phyloP scores from a whole-genome alignment of 2,113 vertebrate species.

The Oryctolagus cuniculus region DNA sequence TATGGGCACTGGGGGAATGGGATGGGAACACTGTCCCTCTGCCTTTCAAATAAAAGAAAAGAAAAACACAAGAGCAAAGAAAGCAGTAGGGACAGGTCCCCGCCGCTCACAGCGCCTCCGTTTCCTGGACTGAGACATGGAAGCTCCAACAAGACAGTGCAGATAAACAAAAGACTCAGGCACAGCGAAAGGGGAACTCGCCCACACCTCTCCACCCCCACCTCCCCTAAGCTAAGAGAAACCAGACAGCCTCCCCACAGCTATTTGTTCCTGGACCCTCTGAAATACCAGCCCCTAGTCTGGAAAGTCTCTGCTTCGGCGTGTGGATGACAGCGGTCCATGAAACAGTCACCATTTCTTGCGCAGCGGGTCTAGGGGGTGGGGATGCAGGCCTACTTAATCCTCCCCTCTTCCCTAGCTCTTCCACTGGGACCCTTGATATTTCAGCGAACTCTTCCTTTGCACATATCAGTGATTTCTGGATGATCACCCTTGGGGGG shows the following conservation, averaged over 20 bases:
- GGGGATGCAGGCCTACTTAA: background rate
- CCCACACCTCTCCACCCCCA: background rate
- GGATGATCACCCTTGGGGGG: conserved; percentile 69
- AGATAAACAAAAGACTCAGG: background rate
- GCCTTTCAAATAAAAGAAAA: background rate
- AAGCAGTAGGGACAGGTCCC: background rate
- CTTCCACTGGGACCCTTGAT: conserved; percentile 64
- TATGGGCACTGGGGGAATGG: no score
- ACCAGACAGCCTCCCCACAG: background rate
- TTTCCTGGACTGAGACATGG: background rate
- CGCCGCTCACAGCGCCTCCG: background rate
- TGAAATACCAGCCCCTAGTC: conserved; percentile 2
- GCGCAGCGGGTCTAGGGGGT: conserved; percentile 58
- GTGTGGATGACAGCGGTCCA: conserved; percentile 15
- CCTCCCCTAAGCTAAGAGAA: background rate
- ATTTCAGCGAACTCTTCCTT: conserved; percentile 64
- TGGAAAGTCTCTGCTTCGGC: conserved; percentile 44
- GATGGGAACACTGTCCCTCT: no score
- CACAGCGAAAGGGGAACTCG: background rate
- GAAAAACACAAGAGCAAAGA: no score
- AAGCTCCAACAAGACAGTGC: background rate
- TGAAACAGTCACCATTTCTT: conserved; percentile 63
- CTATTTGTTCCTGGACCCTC: background rate
- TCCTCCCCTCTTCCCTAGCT: conserved; percentile 59
- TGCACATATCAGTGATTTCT: conserved; percentile 58